These are phyloP conservation scores for Sycophila texana DNA, from an alignment of 2,888 invertebrate genomes.

Conservation along the genomic window DNA sequence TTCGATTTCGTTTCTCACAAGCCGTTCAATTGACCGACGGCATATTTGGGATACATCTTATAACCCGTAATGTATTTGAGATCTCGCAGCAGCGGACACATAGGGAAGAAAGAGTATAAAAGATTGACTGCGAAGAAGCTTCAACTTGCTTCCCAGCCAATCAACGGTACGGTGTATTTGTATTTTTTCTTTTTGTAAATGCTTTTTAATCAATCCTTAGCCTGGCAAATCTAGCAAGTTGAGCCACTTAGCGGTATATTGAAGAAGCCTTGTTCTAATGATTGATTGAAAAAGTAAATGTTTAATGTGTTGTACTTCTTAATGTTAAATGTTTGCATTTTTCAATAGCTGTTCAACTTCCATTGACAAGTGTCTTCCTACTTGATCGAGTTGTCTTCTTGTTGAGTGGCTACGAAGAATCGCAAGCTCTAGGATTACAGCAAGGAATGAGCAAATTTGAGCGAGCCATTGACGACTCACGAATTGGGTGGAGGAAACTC, in stretches of 20 bases:
- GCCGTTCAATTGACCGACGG: constrained; percentile 49
- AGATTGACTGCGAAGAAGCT: constrained; percentile 61
- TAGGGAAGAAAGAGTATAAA: constrained; percentile 68
- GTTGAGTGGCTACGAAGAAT: constrained; percentile 43
- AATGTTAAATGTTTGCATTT: constrained; percentile 16
- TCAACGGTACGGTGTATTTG: constrained; percentile 50
- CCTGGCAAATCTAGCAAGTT: too few species aligned
- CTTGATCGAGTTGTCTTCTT: constrained; percentile 41
- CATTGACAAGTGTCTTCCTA: constrained; percentile 46
- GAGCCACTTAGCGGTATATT: not conserved
- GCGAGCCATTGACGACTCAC: constrained; percentile 70
- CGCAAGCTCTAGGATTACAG: constrained; percentile 60
- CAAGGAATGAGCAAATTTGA: constrained; percentile 73
- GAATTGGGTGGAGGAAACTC: constrained; percentile 76
- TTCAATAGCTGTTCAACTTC: constrained; percentile 45
- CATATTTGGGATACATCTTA: constrained; percentile 52
- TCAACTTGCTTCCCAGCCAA: constrained; percentile 56
- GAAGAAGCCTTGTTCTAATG: constrained; percentile 1
- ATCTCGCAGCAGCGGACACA: constrained; percentile 64
- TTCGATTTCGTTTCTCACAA: constrained; percentile 52
- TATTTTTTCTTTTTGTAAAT: not conserved
- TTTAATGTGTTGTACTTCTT: not conserved
- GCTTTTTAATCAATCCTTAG: not conserved
- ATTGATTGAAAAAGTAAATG: constrained; percentile 32
- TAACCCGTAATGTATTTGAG: constrained; percentile 75